Conservation (phyloP, 2,113 vertebrate species). For the Phylloscopus whistleri region DNA sequence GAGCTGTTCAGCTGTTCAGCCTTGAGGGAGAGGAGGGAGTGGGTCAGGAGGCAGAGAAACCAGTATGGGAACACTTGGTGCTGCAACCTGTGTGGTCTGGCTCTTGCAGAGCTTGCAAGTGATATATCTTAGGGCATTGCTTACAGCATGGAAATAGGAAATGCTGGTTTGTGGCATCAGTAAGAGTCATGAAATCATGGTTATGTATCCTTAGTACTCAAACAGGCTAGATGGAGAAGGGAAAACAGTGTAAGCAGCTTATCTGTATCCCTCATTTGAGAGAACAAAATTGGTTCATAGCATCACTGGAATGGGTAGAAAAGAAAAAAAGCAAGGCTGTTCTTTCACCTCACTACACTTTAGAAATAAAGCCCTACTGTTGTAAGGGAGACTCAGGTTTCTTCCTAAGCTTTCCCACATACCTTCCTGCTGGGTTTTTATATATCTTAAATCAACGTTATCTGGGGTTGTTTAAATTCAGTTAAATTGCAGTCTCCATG, state of each 20-base stretch:
- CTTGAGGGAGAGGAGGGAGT: background rate
- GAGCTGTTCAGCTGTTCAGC: background rate
- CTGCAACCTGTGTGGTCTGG: background rate
- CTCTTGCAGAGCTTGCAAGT: background rate
- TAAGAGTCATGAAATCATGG: background rate
- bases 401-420: constrained; percentile 50
- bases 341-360: background rate
- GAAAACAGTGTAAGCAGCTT: background rate
- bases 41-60: background rate
- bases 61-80: background rate
- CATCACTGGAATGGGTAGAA: background rate
- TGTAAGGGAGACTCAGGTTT: constrained; percentile 36
- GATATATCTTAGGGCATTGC: background rate
- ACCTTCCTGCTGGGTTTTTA: constrained; percentile 39
- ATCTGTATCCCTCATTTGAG: background rate
- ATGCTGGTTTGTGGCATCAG: background rate
- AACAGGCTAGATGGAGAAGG: background rate
- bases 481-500: constrained; percentile 47
- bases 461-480: constrained; percentile 52
- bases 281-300: background rate
- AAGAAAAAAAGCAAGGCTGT: background rate
- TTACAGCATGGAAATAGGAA: background rate
- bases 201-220: background rate
- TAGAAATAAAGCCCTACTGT: constrained; percentile 7
- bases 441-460: constrained; percentile 41